A percentile compares a stretch with the other conserved stretches of the same genome.
phyloP scores from a whole-genome alignment of 2,797 vertebrate genomes.

The Gobio occitaniae region DNA sequence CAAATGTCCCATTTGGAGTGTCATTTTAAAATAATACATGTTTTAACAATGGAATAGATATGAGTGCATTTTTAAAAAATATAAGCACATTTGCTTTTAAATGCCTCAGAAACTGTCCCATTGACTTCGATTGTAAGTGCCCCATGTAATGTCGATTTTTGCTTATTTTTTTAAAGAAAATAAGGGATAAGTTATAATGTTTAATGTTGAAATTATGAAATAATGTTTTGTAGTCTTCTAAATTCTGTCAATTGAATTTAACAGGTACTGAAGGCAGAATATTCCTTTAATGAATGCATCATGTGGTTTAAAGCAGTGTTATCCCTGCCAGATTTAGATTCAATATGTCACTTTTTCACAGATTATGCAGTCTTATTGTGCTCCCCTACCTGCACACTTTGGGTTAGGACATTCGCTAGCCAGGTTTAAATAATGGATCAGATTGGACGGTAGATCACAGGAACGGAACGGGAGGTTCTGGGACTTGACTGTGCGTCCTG shows the following conservation, averaged over 20 bases:
- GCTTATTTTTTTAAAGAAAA: not conserved
- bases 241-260: not conserved
- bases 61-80: not conserved
- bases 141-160: not conserved
- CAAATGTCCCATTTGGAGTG: not conserved
- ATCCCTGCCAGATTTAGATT: not conserved
- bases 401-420: conserved; percentile 99
- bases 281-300: not conserved
- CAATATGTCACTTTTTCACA: not conserved
- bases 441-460: conserved; percentile 85
- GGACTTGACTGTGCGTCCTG: conserved; percentile 91
- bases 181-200: not conserved
- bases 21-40: not conserved
- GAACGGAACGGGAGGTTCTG: conserved; percentile 85
- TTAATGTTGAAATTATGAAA: not conserved
- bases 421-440: conserved; percentile 88
- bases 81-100: not conserved
- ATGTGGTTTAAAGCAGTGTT: not conserved
- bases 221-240: not conserved
- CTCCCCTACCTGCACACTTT: conserved; percentile 90
- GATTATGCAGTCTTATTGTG: not conserved
- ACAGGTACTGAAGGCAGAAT: too few species aligned
- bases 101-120: not conserved
- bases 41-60: not conserved
- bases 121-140: not conserved